Base-by-base conservation (phyloP, 2,888 invertebrate species). In the Cacoxenus indagator region DNA sequence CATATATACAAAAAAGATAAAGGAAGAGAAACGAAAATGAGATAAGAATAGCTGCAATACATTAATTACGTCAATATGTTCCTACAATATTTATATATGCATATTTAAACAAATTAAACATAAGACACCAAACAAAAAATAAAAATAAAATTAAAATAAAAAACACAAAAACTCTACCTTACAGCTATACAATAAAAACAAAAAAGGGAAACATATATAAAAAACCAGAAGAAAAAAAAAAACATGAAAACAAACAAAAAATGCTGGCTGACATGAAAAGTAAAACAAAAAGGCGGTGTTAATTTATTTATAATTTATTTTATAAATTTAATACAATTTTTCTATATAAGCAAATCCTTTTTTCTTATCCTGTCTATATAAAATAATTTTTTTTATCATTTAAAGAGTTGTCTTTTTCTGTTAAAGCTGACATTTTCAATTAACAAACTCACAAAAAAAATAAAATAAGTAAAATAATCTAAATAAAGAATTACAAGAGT, bases 61-160 rank as follows among this genome's bases (percentile, higher is more conserved):
- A 87, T 87, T 87, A 84, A 87, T 87, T 85, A 85, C 85, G 87
- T 87, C 87, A 87, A 80, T 88, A 87, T 87, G 87, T 87, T 87
- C 87, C 87, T 87, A 87, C 85, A 85, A 86, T 83, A 84, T 84
- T 85, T 81, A 83, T 79, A 84, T 79, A 79, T 72, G 73, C 69
- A 68, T 73, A 73, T 70, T 73, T 72, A 66, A 43, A 68, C 54
- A 67, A 11, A 11, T n/a, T 17, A 46, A 46, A 67, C 67, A 43
- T 57, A 67, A 65, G 31, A 31, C 31, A 0, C 31, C 37, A 67
- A 51, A 69, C 61, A 29, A 65, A 65, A 66, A 27, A 64, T 19
- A 61, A 4, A 59, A 26, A 54, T 48, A 48, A 65, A 59, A 59
- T 17, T n/a, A n/a, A n/a, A n/a, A n/a, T n/a, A 37, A 14, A 59